Conservation (phyloP, 1,140 invertebrate genomes). For the Zelostemma sp. region DNA sequence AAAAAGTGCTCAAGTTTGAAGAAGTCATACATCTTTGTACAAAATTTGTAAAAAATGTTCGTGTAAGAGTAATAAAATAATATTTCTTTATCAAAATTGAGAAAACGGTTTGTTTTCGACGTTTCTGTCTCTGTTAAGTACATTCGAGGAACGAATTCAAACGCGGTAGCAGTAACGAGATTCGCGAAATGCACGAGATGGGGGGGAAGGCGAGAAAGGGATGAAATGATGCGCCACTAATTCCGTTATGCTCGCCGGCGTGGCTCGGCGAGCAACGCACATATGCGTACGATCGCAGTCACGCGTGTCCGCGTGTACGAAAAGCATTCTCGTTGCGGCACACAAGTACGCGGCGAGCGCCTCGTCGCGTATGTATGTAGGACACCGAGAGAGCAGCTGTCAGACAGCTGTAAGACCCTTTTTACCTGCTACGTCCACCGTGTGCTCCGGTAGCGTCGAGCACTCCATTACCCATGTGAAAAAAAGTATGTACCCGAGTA, state of each 20-base stretch:
- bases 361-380: constrained; percentile 67
- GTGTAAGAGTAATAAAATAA: no score
- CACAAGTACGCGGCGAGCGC: constrained; percentile 44
- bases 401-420: constrained; percentile 69
- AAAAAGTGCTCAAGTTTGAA: no score
- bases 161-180: constrained; percentile 25
- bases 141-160: no score
- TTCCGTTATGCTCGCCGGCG: constrained; percentile 58
- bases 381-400: constrained; percentile 68
- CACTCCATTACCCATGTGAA: constrained; percentile 23
- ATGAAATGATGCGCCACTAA: constrained; percentile 64
- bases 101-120: no score
- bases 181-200: constrained; percentile 22
- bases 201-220: constrained; percentile 38
- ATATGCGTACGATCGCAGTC: constrained; percentile 17
- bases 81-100: no score
- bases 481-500: constrained; percentile 5
- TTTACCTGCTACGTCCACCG: constrained; percentile 64
- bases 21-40: no score
- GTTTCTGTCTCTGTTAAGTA: no score
- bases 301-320: constrained; percentile 42
- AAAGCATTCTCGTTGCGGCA: constrained; percentile 41
- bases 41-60: no score
- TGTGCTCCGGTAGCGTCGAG: constrained; percentile 48
- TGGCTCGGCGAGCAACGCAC: neutral